phyloP scores from a whole-genome alignment of 2,113 vertebrate genomes.

The Emydocephalus ijimae region DNA sequence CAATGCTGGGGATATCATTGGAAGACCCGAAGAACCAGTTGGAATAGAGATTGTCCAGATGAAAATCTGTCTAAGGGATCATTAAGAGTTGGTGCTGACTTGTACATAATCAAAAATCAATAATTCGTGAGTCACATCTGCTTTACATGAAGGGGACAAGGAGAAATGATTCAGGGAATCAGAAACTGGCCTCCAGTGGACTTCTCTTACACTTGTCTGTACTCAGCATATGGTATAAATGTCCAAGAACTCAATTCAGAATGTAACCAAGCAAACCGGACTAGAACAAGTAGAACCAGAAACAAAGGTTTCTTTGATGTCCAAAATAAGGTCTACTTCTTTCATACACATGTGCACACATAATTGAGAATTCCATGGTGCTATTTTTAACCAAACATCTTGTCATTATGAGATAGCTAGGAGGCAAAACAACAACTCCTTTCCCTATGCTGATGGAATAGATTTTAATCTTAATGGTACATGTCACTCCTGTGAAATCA shows the following conservation, averaged over 20 bases:
- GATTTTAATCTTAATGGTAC: not conserved
- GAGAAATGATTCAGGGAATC: not conserved
- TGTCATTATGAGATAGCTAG: not conserved
- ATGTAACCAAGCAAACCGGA: not conserved
- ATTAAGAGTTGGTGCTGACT: not conserved
- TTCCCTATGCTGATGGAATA: not conserved
- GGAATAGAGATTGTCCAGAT: not conserved
- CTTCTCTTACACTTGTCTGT: not conserved
- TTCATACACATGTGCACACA: not conserved
- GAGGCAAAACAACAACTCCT: not conserved
- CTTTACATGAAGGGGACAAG: not conserved
- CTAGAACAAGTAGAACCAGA: constrained; percentile 1
- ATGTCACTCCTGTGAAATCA: not conserved
- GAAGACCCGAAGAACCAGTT: not conserved
- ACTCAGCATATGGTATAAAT: not conserved
- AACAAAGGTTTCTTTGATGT: constrained; percentile 1
- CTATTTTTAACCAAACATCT: not conserved
- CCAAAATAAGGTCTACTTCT: not conserved
- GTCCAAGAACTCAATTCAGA: not conserved
- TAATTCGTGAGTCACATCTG: not conserved
- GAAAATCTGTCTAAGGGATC: not conserved
- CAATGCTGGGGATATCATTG: not conserved
- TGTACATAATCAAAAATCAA: not conserved
- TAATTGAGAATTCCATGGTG: not conserved
- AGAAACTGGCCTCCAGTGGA: not conserved